Base-by-base conservation (phyloP, 1,140 invertebrate species). In the Parapsyche elsis region DNA sequence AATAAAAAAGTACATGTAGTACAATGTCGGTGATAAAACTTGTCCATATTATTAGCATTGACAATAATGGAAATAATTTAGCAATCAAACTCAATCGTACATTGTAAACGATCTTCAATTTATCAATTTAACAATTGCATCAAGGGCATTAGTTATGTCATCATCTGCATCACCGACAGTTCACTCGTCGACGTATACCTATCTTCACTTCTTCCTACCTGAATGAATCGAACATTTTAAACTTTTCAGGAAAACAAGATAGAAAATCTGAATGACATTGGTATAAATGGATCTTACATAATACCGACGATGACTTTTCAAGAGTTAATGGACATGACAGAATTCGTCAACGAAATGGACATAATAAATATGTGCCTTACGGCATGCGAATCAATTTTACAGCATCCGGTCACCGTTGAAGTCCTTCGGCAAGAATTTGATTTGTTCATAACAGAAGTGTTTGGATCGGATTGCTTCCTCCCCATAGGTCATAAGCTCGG, bases 401-500 rank as follows among this genome's bases (percentile, higher is more conserved):
- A 30, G 0, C 24, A 61, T 9, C 9, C 19, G 1, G n/a, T 7
- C 10, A 45, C 24, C 1, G 19, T 24, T 9, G 75, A 77, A 16
- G 26, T 64, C 12, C 16, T 23, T 10, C 12, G 45, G n/a, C 46
- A 77, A 49, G 46, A 83, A 5, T 83, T 67, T 67, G 82, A 83
- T 45, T 24, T 83, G 59, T 81, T 80, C 30, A 30, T 83, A 21
- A 78, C 76, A 7, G 82, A 83, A 67, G 30, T 83, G 24, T 83
- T 83, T 46, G 82, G 80, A n/a, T n/a, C 80, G 9, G 82, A 83
- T 14, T 88, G 87, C 80, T 88, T 84, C 53, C 81, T 81, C 1
- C 86, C 88, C 0, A 78, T 91, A 14, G 87, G 89, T 14, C 84
- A 90, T 75, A 83, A 88, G 14, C 86, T 88, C 73, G 88, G 89